Percentiles rank a stretch among this genome's conserved stretches.
Conservation (phyloP, 2,888 invertebrate genomes). For the Himalopsyche tibetana region DNA sequence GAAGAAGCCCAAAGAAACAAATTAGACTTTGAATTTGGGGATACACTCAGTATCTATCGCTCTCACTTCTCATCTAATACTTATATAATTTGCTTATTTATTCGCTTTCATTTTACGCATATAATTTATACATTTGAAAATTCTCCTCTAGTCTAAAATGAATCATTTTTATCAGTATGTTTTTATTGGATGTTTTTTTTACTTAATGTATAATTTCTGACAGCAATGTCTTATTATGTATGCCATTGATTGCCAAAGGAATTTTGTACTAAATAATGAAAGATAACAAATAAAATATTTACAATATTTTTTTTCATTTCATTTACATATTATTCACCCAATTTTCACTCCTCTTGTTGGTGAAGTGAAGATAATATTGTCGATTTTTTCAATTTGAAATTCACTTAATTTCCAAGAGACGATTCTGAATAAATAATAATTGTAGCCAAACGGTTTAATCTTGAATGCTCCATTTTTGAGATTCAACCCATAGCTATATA, state of each 20-base stretch:
- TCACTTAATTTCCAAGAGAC: too few relatives aligned
- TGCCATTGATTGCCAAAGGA: slow-evolving; percentile 63
- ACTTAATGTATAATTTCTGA: slow-evolving; percentile 52
- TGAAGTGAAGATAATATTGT: too few relatives aligned
- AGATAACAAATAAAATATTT: slow-evolving; percentile 56
- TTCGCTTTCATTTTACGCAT: slow-evolving; percentile 48
- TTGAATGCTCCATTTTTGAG: too few relatives aligned
- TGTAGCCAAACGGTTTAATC: too few relatives aligned
- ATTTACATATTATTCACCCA: not conserved
- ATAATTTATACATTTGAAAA: slow-evolving; percentile 38
- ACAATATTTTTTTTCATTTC: slow-evolving; percentile 42
- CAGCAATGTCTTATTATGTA: slow-evolving; percentile 57
- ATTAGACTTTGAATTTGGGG: slow-evolving; percentile 24
- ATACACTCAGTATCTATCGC: not conserved
- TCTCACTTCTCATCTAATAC: slow-evolving; percentile 1
- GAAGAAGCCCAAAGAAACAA: slow-evolving; percentile 77
- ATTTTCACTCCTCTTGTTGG: too few relatives aligned
- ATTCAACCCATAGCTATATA: too few relatives aligned
- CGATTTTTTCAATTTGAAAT: too few relatives aligned
- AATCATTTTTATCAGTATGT: slow-evolving; percentile 51
- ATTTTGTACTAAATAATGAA: slow-evolving; percentile 64
- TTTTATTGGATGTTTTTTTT: slow-evolving; percentile 59
- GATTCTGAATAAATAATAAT: too few relatives aligned
- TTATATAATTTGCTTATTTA: slow-evolving; percentile 47
- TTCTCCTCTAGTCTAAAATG: slow-evolving; percentile 57